Percentiles rank a stretch among this genome's conserved stretches.
phyloP scores from a whole-genome alignment of 2,113 vertebrate genomes.

The Xiphorhynchus elegans region DNA sequence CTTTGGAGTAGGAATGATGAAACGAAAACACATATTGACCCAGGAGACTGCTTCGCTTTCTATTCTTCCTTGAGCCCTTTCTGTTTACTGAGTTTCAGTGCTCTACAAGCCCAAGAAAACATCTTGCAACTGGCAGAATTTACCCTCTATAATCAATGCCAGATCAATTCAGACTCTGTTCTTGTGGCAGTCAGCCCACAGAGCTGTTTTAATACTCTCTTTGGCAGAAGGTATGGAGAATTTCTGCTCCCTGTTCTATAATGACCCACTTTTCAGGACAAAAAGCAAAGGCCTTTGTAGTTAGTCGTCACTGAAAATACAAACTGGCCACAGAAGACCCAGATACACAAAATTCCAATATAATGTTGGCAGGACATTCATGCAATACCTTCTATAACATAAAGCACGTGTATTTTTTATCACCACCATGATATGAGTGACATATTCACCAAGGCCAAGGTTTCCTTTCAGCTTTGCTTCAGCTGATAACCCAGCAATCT shows the following conservation, averaged over 20 bases:
- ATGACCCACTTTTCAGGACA: neutral
- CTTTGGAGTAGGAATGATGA: slow-evolving; percentile 4
- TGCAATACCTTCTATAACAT: neutral
- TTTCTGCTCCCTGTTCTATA: neutral
- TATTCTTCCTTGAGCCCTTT: neutral
- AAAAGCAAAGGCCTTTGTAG: neutral
- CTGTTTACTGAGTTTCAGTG: neutral
- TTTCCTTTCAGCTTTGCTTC: neutral
- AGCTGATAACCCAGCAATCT: neutral
- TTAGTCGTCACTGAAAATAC: neutral
- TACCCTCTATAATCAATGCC: neutral
- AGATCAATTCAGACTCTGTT: neutral
- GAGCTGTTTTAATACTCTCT: neutral
- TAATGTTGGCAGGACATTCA: neutral
- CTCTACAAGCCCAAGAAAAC: neutral
- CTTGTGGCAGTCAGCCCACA: neutral
- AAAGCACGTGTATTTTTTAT: neutral
- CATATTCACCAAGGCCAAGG: neutral
- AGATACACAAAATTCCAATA: neutral
- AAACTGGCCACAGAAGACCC: neutral
- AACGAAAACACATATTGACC: neutral
- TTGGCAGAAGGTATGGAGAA: neutral
- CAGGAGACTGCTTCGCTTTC: neutral
- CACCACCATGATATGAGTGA: neutral
- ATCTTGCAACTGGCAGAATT: neutral